Evolutionary conservation across 64 coral and sea anemone genomes (phyloP), one percentile per base, ranked within the genome.

Genomic region (Acropora tenuis): DNA sequence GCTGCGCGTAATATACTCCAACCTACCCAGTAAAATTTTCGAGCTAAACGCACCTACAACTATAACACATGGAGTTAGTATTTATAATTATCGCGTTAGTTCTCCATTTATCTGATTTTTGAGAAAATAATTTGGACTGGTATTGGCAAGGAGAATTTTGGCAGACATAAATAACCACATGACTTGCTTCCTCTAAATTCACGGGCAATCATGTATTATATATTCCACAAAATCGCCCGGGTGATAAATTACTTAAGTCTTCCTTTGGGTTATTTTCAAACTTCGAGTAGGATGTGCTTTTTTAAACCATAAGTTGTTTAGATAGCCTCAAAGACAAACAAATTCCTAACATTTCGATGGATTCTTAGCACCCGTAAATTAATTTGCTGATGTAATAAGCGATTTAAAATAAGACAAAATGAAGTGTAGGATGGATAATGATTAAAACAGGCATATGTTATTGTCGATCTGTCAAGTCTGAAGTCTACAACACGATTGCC

Each of bases 291-390:
- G 19, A 8, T 49, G 10, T 4, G 18, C 48, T 85, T 44, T 68
- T 20, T 6, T 7, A 68, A 15, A 16, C 47, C 59, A 19, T 5
- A 67, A 20, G 2, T 10, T 69, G 82, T 85, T 84, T 85, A 49
- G 46, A 71, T 85, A 48, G 45, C 82, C 44, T 85, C 82, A 85
- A 41, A 48, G 82, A 48, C 43, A 4, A 48, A 40, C 68, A 85
- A 67, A 85, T 85, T 85, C 82, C 18, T 85, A 46, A 17, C 65
- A 72, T 65, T n/a, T 16, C 48, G 79, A 40, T 83, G 4, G 5
- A 44, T 44, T 10, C 41, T 18, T 43, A 85, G 49, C 13, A 3
- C 65, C 11, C 72, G 72, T 69, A 71, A 85, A 20, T 48, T 47
- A 40, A 10, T 63, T 5, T 85, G 16, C 9, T 71, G 17, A 85